These are phyloP conservation scores for Perithous albicinctus DNA, from an alignment of 2,888 invertebrate species.

Conservation along the genomic window DNA sequence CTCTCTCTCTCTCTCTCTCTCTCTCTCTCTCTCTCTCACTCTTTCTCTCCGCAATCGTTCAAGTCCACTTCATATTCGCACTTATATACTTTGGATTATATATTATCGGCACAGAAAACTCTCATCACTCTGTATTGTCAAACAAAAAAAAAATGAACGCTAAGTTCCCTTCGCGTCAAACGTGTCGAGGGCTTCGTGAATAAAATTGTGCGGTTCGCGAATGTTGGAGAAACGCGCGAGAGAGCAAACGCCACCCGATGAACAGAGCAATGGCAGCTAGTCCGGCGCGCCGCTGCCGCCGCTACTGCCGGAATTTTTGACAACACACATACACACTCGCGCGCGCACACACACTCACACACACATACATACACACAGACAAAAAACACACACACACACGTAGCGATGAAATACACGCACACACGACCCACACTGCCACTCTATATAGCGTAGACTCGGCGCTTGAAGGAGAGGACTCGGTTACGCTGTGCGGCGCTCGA, in stretches of 20 bases:
- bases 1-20: not conserved
- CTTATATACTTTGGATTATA: not conserved
- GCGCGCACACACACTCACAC: too few relatives aligned
- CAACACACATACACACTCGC: slow-evolving; percentile 75
- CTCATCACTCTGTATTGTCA: not conserved
- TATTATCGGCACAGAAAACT: slow-evolving; percentile 2
- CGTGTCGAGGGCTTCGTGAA: not conserved
- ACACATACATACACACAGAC: too few relatives aligned
- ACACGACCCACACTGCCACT: slow-evolving; percentile 22
- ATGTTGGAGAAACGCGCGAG: slow-evolving; percentile 55
- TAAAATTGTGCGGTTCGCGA: slow-evolving; percentile 8
- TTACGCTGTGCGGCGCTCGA: slow-evolving; percentile 68
- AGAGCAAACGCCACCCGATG: slow-evolving; percentile 68
- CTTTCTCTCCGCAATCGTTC: slow-evolving; percentile 5
- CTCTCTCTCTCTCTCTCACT: not conserved
- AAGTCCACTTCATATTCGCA: slow-evolving; percentile 21
- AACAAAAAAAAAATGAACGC: too few relatives aligned
- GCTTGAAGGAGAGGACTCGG: slow-evolving; percentile 60
- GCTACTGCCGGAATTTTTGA: slow-evolving; percentile 80
- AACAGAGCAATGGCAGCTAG: slow-evolving; percentile 79
- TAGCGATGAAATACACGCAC: not conserved
- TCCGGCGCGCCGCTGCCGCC: slow-evolving; percentile 73
- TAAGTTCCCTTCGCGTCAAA: not conserved
- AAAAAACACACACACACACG: slow-evolving; percentile 30
- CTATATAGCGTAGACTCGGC: slow-evolving; percentile 13